A percentile compares a stretch with the other conserved stretches of the same genome.
Conservation (phyloP, 1,140 invertebrate genomes). For the Penaeus indicus region DNA sequence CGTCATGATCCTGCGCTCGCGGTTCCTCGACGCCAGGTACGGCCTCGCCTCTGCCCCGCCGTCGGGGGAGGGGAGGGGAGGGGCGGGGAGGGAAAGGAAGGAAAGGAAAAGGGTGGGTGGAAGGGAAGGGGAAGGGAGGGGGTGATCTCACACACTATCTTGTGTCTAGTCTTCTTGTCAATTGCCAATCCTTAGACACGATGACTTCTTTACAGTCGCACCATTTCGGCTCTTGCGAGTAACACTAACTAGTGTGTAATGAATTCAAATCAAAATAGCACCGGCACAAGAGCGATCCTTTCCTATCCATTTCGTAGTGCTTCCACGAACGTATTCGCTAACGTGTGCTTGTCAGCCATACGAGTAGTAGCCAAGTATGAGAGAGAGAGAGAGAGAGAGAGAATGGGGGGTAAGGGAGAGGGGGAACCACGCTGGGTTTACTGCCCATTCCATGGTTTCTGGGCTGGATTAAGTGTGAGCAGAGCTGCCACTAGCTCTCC, state of each 20-base stretch:
- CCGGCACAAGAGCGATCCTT: no score
- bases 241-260: no score
- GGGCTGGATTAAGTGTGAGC: constrained; percentile 29
- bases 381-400: neutral
- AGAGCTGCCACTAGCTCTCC: constrained; percentile 30
- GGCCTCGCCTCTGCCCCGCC: constrained; percentile 12
- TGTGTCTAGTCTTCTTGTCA: no score
- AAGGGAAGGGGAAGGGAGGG: neutral
- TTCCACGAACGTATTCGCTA: no score
- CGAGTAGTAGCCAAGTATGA: neutral
- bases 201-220: no score
- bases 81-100: neutral
- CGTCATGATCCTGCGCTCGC: constrained; percentile 97
- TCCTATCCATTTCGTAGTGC: no score
- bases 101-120: neutral
- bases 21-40: constrained; percentile 94
- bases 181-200: no score
- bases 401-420: neutral
- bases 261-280: no score
- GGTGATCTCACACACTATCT: neutral
- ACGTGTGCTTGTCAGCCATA: no score
- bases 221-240: no score
- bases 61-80: neutral
- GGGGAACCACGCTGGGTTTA: constrained; percentile 10
- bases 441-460: constrained; percentile 4